These are phyloP conservation scores for Harpegnathos saltator DNA, from an alignment of 1,140 invertebrate species.

Conservation along the genomic window DNA sequence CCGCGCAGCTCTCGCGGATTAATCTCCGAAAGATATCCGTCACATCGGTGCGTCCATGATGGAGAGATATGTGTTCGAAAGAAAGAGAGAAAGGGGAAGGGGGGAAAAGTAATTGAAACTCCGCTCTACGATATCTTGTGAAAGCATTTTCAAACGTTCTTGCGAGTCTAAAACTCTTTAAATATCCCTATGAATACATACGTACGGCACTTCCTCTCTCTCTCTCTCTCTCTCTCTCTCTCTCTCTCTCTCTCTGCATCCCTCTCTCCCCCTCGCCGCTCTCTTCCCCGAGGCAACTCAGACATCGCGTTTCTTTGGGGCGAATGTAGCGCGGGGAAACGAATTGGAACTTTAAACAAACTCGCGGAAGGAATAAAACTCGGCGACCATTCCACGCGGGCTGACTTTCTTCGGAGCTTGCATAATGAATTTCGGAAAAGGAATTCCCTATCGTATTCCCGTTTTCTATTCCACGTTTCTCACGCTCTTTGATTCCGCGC, in stretches of 20 bases:
- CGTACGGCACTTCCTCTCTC: neutral
- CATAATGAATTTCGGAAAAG: slow-evolving; percentile 70
- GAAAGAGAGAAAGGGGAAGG: too few species aligned
- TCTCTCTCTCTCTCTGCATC: too few species aligned
- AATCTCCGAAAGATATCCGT: slow-evolving; percentile 44
- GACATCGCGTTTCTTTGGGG: neutral
- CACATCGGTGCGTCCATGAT: neutral
- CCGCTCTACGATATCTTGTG: neutral
- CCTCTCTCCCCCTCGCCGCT: neutral
- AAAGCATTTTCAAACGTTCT: slow-evolving; percentile 11
- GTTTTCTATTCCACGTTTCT: slow-evolving; percentile 25
- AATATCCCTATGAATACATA: slow-evolving; percentile 31
- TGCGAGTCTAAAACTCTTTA: slow-evolving; percentile 20
- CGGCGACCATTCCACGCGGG: slow-evolving; percentile 17
- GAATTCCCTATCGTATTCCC: slow-evolving; percentile 46
- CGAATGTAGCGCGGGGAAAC: slow-evolving; percentile 1
- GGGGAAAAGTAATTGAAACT: slow-evolving; percentile 30
- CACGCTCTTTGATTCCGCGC: slow-evolving; percentile 38
- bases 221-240: too few species aligned
- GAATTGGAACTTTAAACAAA: slow-evolving; percentile 56
- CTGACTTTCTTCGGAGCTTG: slow-evolving; percentile 43
- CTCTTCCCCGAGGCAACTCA: neutral
- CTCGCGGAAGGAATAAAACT: slow-evolving; percentile 55
- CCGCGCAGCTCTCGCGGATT: slow-evolving; percentile 26
- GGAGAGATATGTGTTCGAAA: neutral